Evolutionary conservation across 2,113 vertebrate genomes (phyloP).

Genomic region (Bufo bufo): DNA sequence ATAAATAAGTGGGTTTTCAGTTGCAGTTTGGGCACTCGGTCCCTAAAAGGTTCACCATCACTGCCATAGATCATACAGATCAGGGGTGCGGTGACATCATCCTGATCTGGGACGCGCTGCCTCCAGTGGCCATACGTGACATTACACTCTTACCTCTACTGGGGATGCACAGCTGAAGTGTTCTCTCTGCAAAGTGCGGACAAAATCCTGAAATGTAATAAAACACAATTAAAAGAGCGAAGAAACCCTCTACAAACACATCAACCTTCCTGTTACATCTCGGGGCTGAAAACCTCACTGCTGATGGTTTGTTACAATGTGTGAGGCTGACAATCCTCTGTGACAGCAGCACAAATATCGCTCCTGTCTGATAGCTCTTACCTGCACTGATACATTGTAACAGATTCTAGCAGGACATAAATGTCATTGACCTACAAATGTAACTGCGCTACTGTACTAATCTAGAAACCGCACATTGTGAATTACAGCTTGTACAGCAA

Average conservation of each 20-base stretch:
- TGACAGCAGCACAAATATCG: too few relatives aligned
- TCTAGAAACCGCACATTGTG: too few relatives aligned
- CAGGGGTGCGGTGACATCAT: not conserved
- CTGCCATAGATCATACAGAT: too few relatives aligned
- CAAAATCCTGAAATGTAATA: constrained; percentile 23
- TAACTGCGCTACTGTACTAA: too few relatives aligned
- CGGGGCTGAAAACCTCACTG: not conserved
- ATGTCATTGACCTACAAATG: too few relatives aligned
- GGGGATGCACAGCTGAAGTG: constrained; percentile 26
- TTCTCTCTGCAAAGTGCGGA: not conserved
- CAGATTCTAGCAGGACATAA: too few relatives aligned
- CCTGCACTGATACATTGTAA: not conserved
- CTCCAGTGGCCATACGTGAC: not conserved
- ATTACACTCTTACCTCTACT: not conserved
- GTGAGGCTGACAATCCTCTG: too few relatives aligned
- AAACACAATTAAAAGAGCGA: not conserved
- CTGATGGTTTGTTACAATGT: too few relatives aligned
- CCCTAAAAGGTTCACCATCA: too few relatives aligned
- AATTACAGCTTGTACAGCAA: too few relatives aligned
- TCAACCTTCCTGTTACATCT: not conserved
- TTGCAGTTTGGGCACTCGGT: too few relatives aligned
- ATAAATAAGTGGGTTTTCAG: too few relatives aligned
- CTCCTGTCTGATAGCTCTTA: not conserved
- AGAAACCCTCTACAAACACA: not conserved
- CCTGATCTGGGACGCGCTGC: not conserved